Conservation (phyloP, 1,140 invertebrate genomes). For the Helicoverpa armigera region DNA sequence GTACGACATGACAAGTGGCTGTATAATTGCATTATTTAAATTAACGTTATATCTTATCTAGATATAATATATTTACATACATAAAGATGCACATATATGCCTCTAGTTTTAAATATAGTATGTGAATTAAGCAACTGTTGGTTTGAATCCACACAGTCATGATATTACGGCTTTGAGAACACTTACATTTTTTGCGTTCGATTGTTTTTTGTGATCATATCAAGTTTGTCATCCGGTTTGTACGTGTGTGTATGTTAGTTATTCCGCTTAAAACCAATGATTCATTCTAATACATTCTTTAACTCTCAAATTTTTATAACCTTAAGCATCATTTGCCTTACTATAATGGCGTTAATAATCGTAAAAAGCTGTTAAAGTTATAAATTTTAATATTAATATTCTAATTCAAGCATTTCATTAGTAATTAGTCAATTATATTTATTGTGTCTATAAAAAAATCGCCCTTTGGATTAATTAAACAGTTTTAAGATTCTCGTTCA, state of each 20-base stretch:
- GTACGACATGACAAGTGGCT: no score
- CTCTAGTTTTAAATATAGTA: no score
- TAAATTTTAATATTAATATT: no score
- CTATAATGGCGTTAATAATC: no score
- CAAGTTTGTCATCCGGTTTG: slow-evolving; percentile 45
- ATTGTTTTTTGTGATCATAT: slow-evolving; percentile 38
- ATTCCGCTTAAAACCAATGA: slow-evolving; percentile 7
- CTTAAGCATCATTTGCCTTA: neutral
- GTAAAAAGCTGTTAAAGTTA: no score
- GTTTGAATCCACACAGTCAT: neutral
- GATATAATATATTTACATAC: no score
- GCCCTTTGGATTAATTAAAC: neutral
- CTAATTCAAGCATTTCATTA: no score
- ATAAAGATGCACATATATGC: no score
- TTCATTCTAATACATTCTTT: neutral
- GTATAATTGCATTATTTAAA: no score
- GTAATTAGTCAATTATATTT: no score
- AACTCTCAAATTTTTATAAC: slow-evolving; percentile 7
- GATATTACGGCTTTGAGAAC: slow-evolving; percentile 14
- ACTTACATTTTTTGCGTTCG: slow-evolving; percentile 34
- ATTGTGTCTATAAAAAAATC: no score
- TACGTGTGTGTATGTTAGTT: slow-evolving; percentile 12
- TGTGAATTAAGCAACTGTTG: slow-evolving; percentile 2
- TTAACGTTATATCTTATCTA: no score
- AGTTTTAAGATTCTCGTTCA: neutral